Evolutionary conservation across 2,113 vertebrate genomes (phyloP), one percentile per base, ranked within the genome.

Genomic region (Brachypteracias leptosomus): DNA sequence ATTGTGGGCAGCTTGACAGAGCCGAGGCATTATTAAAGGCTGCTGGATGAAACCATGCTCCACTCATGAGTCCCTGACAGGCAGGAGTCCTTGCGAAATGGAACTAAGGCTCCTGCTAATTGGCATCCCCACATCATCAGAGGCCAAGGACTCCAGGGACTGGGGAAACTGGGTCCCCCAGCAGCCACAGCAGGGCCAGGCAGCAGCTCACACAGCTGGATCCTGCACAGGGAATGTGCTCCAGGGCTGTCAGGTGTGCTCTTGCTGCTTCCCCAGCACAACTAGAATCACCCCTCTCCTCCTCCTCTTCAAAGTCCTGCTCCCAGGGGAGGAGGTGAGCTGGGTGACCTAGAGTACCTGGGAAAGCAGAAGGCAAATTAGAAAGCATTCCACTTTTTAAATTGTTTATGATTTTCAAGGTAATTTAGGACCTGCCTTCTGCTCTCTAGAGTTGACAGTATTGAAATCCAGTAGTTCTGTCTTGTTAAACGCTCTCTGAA

Each of bases 381-480:
- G 90, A 62, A 96, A 95, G 36, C 5, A 68, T 14, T n/a, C 29
- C 58, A 19, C 84, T 90, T 68, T 61, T 89, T 14, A 65, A 91
- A 51, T 57, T 80, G 76, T 78, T 42, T 81, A 54, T 46, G 49
- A 70, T 96, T 94, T 16, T 51, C 66, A 91, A 89, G 36, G 76
- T 85, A 92, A 96, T 96, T 90, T 96, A 90, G 83, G 84, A 65
- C 36, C 65, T 9, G 11, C 88, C 72, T 96, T 82, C 88, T 78
- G 73, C 66, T 93, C 94, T 93, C 80, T 54, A 36, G 83, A 75
- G 79, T 31, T 58, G 90, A 89, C 3, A 1, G 73, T 87, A 94
- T 84, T 82, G 96, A 96, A 95, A 96, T 93, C 92, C 92, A 72
- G 92, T 95, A 76, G 40, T 88, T 92, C 40, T 79, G 86, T 54